Conservation (phyloP, 2,113 vertebrate species). For the Chinchilla lanigera region DNA sequence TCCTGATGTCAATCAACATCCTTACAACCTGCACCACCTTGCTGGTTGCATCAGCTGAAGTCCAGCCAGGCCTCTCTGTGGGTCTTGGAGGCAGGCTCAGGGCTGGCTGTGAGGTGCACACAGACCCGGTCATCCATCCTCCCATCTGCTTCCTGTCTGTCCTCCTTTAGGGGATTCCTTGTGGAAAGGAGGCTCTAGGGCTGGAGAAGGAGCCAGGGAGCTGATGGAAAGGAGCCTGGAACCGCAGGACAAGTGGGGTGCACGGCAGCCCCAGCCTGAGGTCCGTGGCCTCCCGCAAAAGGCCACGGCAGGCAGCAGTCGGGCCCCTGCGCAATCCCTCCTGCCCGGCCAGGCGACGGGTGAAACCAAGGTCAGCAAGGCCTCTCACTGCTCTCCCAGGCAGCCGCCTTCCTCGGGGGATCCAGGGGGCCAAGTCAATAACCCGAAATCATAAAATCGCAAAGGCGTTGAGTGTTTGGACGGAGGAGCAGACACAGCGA, state of each 20-base stretch:
- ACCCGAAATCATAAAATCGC: conserved; percentile 75
- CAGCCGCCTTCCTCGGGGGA: conserved; percentile 64
- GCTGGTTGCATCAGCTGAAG: not conserved
- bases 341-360: not conserved
- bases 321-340: not conserved
- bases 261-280: not conserved
- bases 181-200: not conserved
- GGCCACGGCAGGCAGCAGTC: not conserved
- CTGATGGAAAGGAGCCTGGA: not conserved
- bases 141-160: not conserved
- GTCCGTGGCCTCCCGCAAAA: not conserved
- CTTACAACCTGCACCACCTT: not conserved
- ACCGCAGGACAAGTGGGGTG: not conserved
- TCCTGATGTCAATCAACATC: not conserved
- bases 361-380: conserved; percentile 70
- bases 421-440: conserved; percentile 76
- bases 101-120: not conserved
- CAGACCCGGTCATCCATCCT: rapidly evolving
- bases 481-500: conserved; percentile 52
- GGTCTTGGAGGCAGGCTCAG: not conserved
- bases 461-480: conserved; percentile 76
- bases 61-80: not conserved
- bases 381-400: conserved; percentile 47
- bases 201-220: not conserved
- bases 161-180: not conserved